Base-by-base conservation (phyloP, 2,797 vertebrate genomes). In the Melanotaenia parkinsoni region DNA sequence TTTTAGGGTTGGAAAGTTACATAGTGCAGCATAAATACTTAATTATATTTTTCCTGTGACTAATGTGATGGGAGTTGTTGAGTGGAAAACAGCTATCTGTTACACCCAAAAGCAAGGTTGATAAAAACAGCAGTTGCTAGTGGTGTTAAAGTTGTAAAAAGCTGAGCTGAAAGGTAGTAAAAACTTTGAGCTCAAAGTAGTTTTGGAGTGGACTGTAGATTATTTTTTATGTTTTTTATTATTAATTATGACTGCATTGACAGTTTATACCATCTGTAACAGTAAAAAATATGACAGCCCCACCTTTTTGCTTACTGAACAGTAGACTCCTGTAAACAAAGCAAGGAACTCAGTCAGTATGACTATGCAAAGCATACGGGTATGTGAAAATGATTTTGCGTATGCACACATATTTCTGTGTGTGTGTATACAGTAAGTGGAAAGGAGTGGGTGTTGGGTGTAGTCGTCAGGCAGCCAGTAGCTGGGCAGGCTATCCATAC, bases 401-500 rank as follows among this genome's bases (percentile, higher is more conserved):
- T 68, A 68, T 45, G n/a, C n/a, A 57, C 80, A 59, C 67, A 76
- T 74, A 50, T 72, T 72, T 73, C 26, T 74, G 22, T 59, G 53
- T 62, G 70, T 72, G 58, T 82, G 77, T 50, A 45, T 77, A 63
- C 70, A 63, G 51, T 4, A 0, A 53, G 54, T 30, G 26, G 54
- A 54, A 54, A 47, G 68, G n/a, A 43, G 32, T 59, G 37, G 62
- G 53, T 67, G 62, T 30, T 60, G 50, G 72, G 66, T 57, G 73
- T 76, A 74, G 70, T 67, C 24, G 35, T 74, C 67, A 87, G 80
- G 63, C 73, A 83, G 78, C 70, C 45, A 76, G 81, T 67, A 76
- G 80, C 80, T 77, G 80, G 88, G 83, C 80, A 76, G 77, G 77
- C 79, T 88, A 81, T 91, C 91, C 92, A 90, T 86, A 91, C 93